Conservation (phyloP, 2,888 invertebrate species). For the Pammene fasciana region DNA sequence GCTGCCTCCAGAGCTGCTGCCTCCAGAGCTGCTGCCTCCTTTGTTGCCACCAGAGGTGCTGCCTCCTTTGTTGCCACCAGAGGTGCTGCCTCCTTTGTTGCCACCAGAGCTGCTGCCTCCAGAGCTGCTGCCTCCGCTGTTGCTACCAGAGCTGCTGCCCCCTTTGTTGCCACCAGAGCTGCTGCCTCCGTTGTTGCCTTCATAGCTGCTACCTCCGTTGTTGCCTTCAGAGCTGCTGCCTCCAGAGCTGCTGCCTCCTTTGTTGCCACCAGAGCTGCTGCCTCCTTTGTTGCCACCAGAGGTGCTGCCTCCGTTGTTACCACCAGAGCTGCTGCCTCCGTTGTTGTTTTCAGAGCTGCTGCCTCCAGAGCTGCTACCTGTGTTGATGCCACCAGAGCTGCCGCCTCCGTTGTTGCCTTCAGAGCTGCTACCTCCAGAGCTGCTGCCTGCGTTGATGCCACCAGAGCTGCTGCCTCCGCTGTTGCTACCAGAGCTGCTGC, state of each 20-base stretch:
- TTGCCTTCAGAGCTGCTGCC: not conserved
- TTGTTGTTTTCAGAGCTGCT: not conserved
- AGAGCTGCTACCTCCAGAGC: not conserved
- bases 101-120: not conserved
- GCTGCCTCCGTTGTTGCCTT: not conserved
- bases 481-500: not conserved
- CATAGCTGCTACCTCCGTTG: not conserved
- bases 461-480: not conserved
- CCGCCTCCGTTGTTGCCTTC: not conserved
- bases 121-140: not conserved
- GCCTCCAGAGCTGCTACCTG: not conserved
- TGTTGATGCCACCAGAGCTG: not conserved
- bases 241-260: not conserved
- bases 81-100: not conserved
- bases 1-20: not conserved
- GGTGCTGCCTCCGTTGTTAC: not conserved
- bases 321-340: not conserved
- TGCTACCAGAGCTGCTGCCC: not conserved
- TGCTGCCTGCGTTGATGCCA: not conserved
- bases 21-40: not conserved
- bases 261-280: not conserved
- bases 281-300: not conserved
- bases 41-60: not conserved
- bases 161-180: not conserved
- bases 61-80: not conserved